Evolutionary conservation across 2,888 invertebrate genomes (phyloP).

Genomic region (Spilosoma lubricipeda): DNA sequence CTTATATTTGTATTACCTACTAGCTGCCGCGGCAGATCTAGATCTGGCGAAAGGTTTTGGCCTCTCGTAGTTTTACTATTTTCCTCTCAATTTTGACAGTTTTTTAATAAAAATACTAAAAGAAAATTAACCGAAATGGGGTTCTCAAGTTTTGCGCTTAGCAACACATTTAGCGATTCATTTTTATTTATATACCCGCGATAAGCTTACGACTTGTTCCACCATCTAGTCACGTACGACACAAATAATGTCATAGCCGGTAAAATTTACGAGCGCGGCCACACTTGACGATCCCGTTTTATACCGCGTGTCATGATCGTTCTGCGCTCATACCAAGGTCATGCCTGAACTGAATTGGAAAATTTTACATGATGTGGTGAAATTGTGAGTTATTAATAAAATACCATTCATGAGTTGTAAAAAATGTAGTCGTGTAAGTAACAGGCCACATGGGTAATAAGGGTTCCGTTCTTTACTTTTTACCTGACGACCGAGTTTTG

Average conservation of each 20-base stretch:
- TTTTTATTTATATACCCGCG: conserved; percentile 14
- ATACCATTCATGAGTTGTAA: not conserved
- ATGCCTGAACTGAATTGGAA: conserved; percentile 20
- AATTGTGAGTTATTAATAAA: not conserved
- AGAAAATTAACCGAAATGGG: too few relatives aligned
- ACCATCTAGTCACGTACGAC: conserved; percentile 38
- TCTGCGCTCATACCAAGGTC: conserved; percentile 20
- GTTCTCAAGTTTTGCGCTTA: too few relatives aligned
- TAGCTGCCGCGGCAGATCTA: too few relatives aligned
- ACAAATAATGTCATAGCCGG: conserved; percentile 55
- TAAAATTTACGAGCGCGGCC: conserved; percentile 56
- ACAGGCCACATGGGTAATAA: too few relatives aligned
- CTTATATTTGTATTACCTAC: too few relatives aligned
- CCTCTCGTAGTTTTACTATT: too few relatives aligned
- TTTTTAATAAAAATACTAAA: too few relatives aligned
- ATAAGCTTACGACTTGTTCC: conserved; percentile 27
- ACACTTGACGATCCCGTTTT: conserved; percentile 45
- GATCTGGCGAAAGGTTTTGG: too few relatives aligned
- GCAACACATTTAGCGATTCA: too few relatives aligned
- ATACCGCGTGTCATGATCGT: conserved; percentile 39
- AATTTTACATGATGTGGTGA: not conserved
- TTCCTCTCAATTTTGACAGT: too few relatives aligned
- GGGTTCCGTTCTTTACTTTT: not conserved
- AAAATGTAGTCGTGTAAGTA: not conserved
- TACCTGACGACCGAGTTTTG: too few relatives aligned